phyloP scores from a whole-genome alignment of 1,140 invertebrate genomes.

The Archivesica marissinica region DNA sequence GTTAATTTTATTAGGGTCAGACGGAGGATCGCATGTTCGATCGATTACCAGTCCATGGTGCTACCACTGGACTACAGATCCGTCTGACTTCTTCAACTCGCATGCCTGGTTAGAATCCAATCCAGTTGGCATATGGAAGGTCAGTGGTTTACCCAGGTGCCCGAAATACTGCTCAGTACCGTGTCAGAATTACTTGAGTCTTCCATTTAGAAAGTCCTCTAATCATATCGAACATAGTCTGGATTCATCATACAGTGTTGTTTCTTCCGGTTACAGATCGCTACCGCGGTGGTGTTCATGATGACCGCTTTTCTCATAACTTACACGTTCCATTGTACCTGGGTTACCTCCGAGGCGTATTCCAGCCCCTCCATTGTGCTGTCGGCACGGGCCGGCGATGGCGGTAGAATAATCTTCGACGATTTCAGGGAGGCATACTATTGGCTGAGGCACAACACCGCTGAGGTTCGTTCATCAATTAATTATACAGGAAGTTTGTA shows the following conservation, averaged over 20 bases:
- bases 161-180: too few relatives aligned
- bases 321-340: constrained; percentile 99
- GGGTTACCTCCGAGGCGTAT: constrained; percentile 99
- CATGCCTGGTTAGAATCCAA: too few relatives aligned
- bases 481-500: too few relatives aligned
- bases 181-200: too few relatives aligned
- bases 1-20: too few relatives aligned
- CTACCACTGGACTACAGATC: too few relatives aligned
- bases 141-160: too few relatives aligned
- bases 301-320: constrained; percentile 94
- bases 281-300: constrained; percentile 92
- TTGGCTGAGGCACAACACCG: constrained; percentile 98
- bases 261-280: constrained; percentile 87
- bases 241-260: background rate
- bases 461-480: constrained; percentile 84
- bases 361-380: constrained; percentile 98
- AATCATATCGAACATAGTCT: background rate
- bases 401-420: constrained; percentile 97
- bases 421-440: constrained; percentile 99
- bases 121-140: too few relatives aligned
- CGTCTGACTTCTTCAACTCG: too few relatives aligned
- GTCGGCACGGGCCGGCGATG: constrained; percentile 96
- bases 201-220: too few relatives aligned
- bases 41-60: too few relatives aligned
- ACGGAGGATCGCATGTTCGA: too few relatives aligned